A percentile compares a stretch with the other conserved stretches of the same genome.
These are phyloP conservation scores for Phalera bucephala DNA, from an alignment of 2,888 invertebrate genomes.

Conservation along the genomic window DNA sequence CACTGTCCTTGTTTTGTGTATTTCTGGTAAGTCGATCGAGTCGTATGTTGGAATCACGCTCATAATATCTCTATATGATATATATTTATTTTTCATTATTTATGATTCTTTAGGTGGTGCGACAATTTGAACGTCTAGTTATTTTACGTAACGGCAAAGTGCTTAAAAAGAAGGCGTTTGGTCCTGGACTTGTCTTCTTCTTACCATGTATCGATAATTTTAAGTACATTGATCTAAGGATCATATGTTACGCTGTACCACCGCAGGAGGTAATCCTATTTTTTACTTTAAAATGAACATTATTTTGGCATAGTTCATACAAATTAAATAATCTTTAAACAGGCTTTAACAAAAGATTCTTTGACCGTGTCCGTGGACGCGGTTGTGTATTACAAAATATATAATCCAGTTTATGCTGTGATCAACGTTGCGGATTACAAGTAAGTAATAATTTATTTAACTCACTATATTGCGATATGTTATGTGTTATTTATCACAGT, in stretches of 20 bases:
- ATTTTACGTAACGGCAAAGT: slow-evolving; percentile 92
- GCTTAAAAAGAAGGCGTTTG: slow-evolving; percentile 85
- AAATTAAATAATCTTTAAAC: slow-evolving; percentile 20
- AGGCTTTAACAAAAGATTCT: slow-evolving; percentile 86
- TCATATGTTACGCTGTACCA: slow-evolving; percentile 95
- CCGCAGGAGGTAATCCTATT: slow-evolving; percentile 95
- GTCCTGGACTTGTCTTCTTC: slow-evolving; percentile 93
- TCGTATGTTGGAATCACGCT: not conserved
- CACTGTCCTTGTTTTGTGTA: slow-evolving; percentile 45
- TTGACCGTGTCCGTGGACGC: slow-evolving; percentile 96
- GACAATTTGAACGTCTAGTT: slow-evolving; percentile 91
- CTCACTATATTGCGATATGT: too few species aligned
- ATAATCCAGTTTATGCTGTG: slow-evolving; percentile 87
- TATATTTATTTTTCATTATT: too few species aligned
- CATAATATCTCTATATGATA: too few species aligned
- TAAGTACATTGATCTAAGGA: slow-evolving; percentile 92
- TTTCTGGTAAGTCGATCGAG: slow-evolving; percentile 51
- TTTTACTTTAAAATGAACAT: too few species aligned
- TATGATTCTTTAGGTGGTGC: slow-evolving; percentile 82
- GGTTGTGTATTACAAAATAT: slow-evolving; percentile 89
- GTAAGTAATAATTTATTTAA: slow-evolving; percentile 28
- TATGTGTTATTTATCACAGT: not conserved
- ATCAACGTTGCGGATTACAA: slow-evolving; percentile 61
- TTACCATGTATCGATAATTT: slow-evolving; percentile 95
- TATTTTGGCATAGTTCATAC: too few species aligned